Conservation (phyloP, 2,113 vertebrate genomes). For the Alligator sinensis region DNA sequence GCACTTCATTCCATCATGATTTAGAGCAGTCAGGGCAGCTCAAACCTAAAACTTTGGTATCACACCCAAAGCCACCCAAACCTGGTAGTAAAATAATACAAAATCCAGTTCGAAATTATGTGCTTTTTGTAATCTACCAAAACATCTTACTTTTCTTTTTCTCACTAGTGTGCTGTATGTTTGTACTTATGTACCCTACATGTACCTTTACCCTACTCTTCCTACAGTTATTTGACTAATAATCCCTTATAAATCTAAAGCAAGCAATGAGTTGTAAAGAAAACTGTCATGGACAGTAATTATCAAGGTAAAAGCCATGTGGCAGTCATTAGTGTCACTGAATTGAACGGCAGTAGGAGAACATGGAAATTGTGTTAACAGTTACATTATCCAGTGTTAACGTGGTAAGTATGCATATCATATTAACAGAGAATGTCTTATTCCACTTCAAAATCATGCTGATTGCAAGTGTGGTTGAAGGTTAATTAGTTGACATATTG, state of each 20-base stretch:
- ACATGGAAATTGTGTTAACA: neutral
- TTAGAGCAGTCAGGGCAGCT: neutral
- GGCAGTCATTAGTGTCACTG: neutral
- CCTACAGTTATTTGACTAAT: neutral
- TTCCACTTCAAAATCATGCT: neutral
- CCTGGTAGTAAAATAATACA: neutral
- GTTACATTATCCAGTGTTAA: neutral
- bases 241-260: neutral
- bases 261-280: slow-evolving; percentile 11
- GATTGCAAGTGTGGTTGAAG: neutral
- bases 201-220: neutral
- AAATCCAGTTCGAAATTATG: neutral
- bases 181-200: neutral
- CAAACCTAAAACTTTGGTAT: neutral
- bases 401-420: neutral
- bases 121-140: neutral
- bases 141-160: neutral
- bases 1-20: neutral
- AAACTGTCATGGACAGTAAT: neutral
- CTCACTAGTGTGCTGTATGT: neutral
- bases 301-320: slow-evolving; percentile 13
- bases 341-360: neutral
- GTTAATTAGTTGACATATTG: neutral
- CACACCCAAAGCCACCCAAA: neutral
- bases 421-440: slow-evolving; percentile 25